Percentiles rank a stretch among this genome's conserved stretches.
phyloP scores from a whole-genome alignment of 2,888 invertebrate genomes.

The Macropis europaea region DNA sequence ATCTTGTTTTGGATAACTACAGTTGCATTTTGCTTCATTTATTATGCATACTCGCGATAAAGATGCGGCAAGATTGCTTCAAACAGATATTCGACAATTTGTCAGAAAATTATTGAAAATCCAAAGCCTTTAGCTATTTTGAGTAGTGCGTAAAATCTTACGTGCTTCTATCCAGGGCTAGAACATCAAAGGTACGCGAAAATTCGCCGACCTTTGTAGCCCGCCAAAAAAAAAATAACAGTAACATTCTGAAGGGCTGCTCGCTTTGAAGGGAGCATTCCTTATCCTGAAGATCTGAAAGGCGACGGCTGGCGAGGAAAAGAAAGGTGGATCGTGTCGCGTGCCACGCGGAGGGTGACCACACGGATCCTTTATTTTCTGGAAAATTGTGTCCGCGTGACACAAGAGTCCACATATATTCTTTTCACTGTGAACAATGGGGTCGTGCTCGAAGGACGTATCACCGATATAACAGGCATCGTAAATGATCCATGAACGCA shows the following conservation, averaged over 20 bases:
- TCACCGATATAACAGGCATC: constrained; percentile 52
- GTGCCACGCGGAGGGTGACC: constrained; percentile 52
- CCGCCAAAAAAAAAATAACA: constrained; percentile 16
- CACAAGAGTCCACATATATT: constrained; percentile 50
- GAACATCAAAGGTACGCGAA: constrained; percentile 34
- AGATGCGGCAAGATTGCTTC: too few relatives aligned
- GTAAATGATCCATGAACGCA: constrained; percentile 69
- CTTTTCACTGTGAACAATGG: constrained; percentile 53
- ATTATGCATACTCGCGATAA: too few relatives aligned
- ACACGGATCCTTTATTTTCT: constrained; percentile 47
- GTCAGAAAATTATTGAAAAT: background rate
- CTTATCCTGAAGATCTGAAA: constrained; percentile 48
- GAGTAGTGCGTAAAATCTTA: background rate
- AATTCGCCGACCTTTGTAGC: constrained; percentile 1
- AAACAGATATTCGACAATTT: too few relatives aligned
- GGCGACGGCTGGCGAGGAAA: constrained; percentile 42
- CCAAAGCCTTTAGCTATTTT: background rate
- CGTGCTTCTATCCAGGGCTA: too few relatives aligned
- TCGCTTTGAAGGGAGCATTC: constrained; percentile 28
- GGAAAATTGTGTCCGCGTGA: constrained; percentile 45
- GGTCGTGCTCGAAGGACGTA: constrained; percentile 45
- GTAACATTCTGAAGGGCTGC: constrained; percentile 29
- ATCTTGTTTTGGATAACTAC: too few relatives aligned
- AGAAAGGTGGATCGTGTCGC: constrained; percentile 52
- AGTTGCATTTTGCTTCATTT: too few relatives aligned